Percentiles rank a stretch among this genome's conserved stretches.
These are phyloP conservation scores for Haliclystus octoradiatus DNA, from an alignment of 30 jellyfish, hydroid and myxozoan species.

Conservation along the genomic window DNA sequence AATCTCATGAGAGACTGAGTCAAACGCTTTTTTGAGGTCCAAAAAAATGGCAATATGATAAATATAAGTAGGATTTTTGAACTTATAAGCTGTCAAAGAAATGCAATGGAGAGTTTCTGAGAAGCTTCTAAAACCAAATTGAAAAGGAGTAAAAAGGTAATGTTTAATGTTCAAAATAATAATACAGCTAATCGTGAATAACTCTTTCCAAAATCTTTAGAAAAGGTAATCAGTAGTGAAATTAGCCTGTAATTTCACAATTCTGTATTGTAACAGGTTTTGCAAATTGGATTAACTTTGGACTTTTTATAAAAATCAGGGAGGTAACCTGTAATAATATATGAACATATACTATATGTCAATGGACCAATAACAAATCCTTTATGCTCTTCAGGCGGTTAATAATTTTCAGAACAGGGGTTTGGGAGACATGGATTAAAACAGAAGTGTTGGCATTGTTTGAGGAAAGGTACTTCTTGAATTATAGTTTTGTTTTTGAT, in stretches of 20 bases:
- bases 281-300: constrained; percentile 19
- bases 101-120: background rate
- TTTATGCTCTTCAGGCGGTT: constrained; percentile 5
- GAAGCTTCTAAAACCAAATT: background rate
- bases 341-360: constrained; percentile 10
- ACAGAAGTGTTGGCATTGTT: background rate
- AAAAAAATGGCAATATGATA: background rate
- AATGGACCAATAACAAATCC: constrained; percentile 8
- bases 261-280: constrained; percentile 14
- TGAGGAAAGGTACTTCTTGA: background rate
- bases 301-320: constrained; percentile 18
- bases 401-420: constrained; percentile 15
- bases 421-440: constrained; percentile 2
- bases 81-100: too few species aligned
- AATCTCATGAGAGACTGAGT: background rate
- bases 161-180: background rate
- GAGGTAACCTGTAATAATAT: constrained; percentile 20
- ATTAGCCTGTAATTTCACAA: constrained; percentile 29
- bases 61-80: background rate
- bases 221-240: constrained; percentile 5
- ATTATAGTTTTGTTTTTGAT: background rate
- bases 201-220: background rate
- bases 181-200: background rate
- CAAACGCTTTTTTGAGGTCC: background rate
- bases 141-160: background rate